Base-by-base conservation (phyloP, 2,888 invertebrate genomes). In the Limnephilus rhombicus region DNA sequence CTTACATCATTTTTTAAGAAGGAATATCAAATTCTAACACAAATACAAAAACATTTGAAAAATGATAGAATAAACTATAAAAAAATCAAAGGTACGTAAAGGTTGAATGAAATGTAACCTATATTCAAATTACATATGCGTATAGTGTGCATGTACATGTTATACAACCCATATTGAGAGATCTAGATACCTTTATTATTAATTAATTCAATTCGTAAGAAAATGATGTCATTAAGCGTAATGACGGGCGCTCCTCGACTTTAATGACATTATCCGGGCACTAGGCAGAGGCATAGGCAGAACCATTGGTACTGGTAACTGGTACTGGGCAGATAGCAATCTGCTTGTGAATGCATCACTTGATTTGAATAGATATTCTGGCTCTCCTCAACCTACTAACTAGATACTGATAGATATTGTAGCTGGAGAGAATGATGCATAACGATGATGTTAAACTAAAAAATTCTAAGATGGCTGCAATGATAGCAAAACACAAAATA, bases 201-300 rank as follows among this genome's bases (percentile, higher is more conserved):
- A 68, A 68, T 68, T 37, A 83, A 34, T 18, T 31, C 83, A 34
- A 34, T 83, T 83, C 34, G 11, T 83, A 34, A 83, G 83, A 83
- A 83, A 83, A 83, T 83, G 37, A 29, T 45, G 85, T 45, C 49
- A 53, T 86, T 86, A 29, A 37, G 18, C 24, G 68, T 80, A 88
- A 88, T 88, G 37, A 88, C 80, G 88, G 88, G 88, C 88, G 34
- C 88, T 31, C 88, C 88, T 88, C 18, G 37, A 88, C 68, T 34
- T 34, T 45, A 15, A 85, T 80, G 88, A 45, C 49, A 86, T 86
- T 53, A 86, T 31, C 34, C 37, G 34, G 15, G 37, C 31, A n/a
- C 49, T 31, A 53, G 86, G 37, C 49, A 3, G 15, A 15, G 15
- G 49, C 49, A 3, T 3, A 15, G 15, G 49, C 49, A 49, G 49